Evolutionary conservation across 92 coral and sea anemone genomes (phyloP).

Genomic region (Porites rus): DNA sequence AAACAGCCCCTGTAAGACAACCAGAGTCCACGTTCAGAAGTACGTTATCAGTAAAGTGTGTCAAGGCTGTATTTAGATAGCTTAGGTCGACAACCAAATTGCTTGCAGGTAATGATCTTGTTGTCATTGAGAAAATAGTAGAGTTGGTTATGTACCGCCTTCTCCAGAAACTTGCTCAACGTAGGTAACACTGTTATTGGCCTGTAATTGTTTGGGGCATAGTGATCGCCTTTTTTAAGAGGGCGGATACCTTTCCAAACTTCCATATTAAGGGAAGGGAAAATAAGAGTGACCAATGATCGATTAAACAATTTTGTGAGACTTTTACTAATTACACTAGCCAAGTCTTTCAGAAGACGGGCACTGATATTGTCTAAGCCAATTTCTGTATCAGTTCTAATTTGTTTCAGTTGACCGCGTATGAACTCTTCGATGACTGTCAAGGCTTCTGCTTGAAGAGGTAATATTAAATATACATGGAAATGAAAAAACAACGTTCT

Average conservation of each 20-base stretch:
- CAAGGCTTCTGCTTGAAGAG: too few relatives aligned
- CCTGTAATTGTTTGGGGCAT: constrained; percentile 23
- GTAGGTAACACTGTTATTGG: constrained; percentile 33
- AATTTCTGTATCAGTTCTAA: not conserved
- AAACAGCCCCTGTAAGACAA: too few relatives aligned
- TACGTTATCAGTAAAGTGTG: too few relatives aligned
- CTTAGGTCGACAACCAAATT: not conserved
- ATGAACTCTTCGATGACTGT: too few relatives aligned
- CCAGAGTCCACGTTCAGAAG: too few relatives aligned
- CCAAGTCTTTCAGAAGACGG: constrained; percentile 31
- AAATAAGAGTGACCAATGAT: not conserved
- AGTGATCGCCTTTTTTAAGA: not conserved
- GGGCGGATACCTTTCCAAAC: not conserved
- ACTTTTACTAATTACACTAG: constrained; percentile 15
- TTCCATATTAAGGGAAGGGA: not conserved
- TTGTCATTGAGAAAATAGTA: constrained; percentile 11
- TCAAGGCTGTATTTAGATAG: constrained; percentile 19
- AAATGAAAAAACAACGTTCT: too few relatives aligned
- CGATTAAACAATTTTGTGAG: constrained; percentile 4
- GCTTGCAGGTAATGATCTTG: constrained; percentile 11
- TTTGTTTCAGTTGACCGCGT: too few relatives aligned
- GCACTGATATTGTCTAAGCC: not conserved
- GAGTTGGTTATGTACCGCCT: constrained; percentile 24
- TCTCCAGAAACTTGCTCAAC: constrained; percentile 25
- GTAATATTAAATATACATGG: too few relatives aligned